Evolutionary conservation across 2,113 vertebrate genomes (phyloP), one percentile per base, ranked within the genome.

Genomic region (Eulacestoma nigropectus): DNA sequence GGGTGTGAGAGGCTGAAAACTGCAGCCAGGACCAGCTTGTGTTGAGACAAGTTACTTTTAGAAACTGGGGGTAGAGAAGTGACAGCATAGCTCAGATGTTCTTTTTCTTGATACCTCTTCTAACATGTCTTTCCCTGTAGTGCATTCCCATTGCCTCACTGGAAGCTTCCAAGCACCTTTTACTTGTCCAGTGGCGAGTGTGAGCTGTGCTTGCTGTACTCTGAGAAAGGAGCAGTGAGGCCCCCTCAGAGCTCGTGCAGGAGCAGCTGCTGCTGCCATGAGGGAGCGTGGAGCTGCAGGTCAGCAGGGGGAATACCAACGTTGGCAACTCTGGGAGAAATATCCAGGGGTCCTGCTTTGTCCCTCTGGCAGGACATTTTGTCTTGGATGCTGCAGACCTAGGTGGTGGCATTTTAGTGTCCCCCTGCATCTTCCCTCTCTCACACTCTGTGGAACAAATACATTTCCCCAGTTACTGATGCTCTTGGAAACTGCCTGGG

Each of bases 131-230:
- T 88, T 96, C 52, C 44, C 55, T 81, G 46, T 63, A 84, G 79
- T 47, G 18, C 55, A 21, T 77, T 90, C 75, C 72, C 41, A 10
- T 41, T 91, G 65, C 67, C 69, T 87, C 90, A 52, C 70, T 87
- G 84, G 70, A 79, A 85, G 57, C 65, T 85, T 89, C 90, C 90
- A 79, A 76, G 87, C 77, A 91, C 79, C 50, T 87, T 82, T 88
- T 82, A 50, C 60, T 84, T 92, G 55, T n/a, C 73, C 33, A 6
- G 83, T 89, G 76, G 83, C 79, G 65, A 25, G 26, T 5, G 16
- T 77, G 68, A 93, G 79, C 90, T 88, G 76, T 67, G 72, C 72
- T 90, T 88, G 88, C 59, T 37, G 55, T n/a, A 22, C 52, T 42
- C 68, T 83, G 64, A 89, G 93, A 68, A 85, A 70, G 86, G 64